Base-by-base conservation (phyloP, 53 echinoderm and acorn worm species). In the Actinopyga echinites region DNA sequence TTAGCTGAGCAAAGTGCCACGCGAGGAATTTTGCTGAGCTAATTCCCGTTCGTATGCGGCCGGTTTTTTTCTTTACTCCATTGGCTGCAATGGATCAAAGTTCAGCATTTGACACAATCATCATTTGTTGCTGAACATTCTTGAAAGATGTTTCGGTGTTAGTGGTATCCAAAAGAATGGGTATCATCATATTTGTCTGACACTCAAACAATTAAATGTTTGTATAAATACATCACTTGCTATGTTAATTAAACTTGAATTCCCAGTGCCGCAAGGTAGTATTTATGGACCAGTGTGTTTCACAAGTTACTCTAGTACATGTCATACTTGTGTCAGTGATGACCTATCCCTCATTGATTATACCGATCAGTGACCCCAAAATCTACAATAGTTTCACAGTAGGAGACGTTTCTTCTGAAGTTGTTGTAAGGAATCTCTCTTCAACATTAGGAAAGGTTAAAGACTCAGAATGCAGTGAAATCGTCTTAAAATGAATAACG, bases 221-320 rank as follows among this genome's bases (percentile, higher is more conserved):
- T 79, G 58, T 57, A 79, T 49, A 10, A 79, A 79, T 17, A 74
- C 40, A 25, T 74, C 45, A 4, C 45, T 49, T 20, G 40, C 58
- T 80, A 8, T 8, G 6, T 21, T 69, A 73, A 21, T 35, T 8
- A 71, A 55, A 7, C 24, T 63, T 11, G 30, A 69, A 36, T 61
- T 55, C 38, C 69, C 75, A 37, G 64, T 59, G 10, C 75, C 38
- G 21, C 57, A 69, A 56, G 57, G 84, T 29, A 84, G 57, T 63
- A 84, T 71, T 26, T 44, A 73, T 73, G 71, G 71, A 21, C 56
- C 84, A 15, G 69, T 83, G 15, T 83, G 20, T 45, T 83, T 83
- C 52, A 83, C 65, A 1, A 3, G 68, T 56, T 69, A 71, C 33
- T 24, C 83, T 44, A 83, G 83, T 37, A 61, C 36, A 36, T 7